Evolutionary conservation across 2,888 invertebrate genomes (phyloP), one percentile per base, ranked within the genome.

Genomic region (Miltochrista miniata): DNA sequence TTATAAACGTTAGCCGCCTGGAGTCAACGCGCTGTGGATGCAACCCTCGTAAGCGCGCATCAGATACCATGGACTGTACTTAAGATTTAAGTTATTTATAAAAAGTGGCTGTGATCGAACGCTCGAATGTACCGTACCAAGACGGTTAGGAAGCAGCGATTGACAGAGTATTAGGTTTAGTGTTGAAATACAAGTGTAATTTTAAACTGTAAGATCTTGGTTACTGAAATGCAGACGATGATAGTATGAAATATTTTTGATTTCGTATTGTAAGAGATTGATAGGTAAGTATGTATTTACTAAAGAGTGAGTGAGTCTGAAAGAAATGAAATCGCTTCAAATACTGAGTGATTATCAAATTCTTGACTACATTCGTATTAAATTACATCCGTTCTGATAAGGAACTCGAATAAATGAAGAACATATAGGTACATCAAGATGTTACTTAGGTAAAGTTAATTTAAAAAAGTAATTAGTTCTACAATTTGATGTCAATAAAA

Each of bases 31-130:
- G 68, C 62, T 70, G 73, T 74, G 64, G 56, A 72, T 72, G 77
- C 75, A 72, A 76, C 76, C 74, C 73, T 64, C 62, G 58, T 62
- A 63, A 64, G 56, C 61, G 70, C 63, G 70, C 66, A 63, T 59
- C 67, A 56, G 55, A 56, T 60, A 64, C 69, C 62, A 68, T 61
- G 74, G 78, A 85, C 83, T 81, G 69, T 81, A 74, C 62, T 68
- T 76, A 74, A 60, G 59, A 74, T 66, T 74, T 76, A 76, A 72
- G 68, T 75, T 81, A 80, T 81, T 82, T 77, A 79, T 74, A 73
- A 66, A 72, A 83, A 83, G 87, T 88, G 90, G 86, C 88, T 89
- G 90, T 90, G 90, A 87, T 84, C 83, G 82, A 81, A 79, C 74
- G 79, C 82, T 83, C 74, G 72, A 74, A 68, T 71, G 74, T 64